A percentile compares a stretch with the other conserved stretches of the same genome.
Evolutionary conservation across 2,888 invertebrate genomes (phyloP).

Genomic region (Euzophera pinguis): DNA sequence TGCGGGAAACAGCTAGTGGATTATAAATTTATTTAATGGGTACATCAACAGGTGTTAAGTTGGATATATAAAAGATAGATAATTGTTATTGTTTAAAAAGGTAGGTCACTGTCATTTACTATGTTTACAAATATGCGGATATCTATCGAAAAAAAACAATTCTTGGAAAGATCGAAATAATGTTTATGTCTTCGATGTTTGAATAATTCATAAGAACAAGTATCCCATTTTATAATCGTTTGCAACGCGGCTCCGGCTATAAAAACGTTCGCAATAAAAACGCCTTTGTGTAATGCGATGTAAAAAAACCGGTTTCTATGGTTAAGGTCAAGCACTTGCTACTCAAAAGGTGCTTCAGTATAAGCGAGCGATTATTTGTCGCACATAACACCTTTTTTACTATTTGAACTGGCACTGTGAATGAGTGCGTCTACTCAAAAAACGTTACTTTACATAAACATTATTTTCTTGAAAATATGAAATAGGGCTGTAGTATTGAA

Average conservation of each 20-base stretch:
- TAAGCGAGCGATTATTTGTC: not conserved
- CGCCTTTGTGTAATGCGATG: not conserved
- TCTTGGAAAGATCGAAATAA: not conserved
- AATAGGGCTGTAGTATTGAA: too few relatives aligned
- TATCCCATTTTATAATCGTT: not conserved
- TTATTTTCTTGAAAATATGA: too few relatives aligned
- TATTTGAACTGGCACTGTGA: too few relatives aligned
- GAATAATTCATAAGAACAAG: constrained; percentile 1
- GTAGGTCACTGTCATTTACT: not conserved
- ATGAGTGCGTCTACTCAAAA: too few relatives aligned
- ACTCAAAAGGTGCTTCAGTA: not conserved
- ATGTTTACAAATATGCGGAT: not conserved
- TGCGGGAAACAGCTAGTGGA: too few relatives aligned
- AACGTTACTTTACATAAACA: too few relatives aligned
- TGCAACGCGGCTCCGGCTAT: not conserved
- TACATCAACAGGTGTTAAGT: too few relatives aligned
- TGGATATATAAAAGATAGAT: too few relatives aligned
- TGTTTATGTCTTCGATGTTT: not conserved
- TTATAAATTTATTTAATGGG: too few relatives aligned
- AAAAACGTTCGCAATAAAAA: constrained; percentile 9
- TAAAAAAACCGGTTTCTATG: constrained; percentile 8
- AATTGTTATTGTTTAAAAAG: not conserved
- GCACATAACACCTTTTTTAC: too few relatives aligned
- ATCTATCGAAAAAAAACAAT: not conserved
- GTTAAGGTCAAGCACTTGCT: constrained; percentile 12